Percentiles rank a stretch among this genome's conserved stretches.
These are phyloP conservation scores for Epinephelus fuscoguttatus DNA, from an alignment of 2,113 vertebrate species.

Conservation along the genomic window DNA sequence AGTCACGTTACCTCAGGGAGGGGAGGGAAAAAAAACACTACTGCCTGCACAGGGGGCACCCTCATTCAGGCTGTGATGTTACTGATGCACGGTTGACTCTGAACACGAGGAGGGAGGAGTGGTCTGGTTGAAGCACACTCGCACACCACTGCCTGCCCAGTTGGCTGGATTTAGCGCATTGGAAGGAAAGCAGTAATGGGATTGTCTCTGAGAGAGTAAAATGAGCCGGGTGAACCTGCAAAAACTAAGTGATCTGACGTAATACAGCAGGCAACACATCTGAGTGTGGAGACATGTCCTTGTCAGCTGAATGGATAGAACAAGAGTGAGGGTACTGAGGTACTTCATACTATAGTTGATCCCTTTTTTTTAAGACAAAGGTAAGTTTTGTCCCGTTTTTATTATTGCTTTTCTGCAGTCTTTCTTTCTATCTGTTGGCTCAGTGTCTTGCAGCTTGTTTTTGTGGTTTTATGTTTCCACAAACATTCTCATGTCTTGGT, in stretches of 20 bases:
- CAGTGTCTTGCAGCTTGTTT: slow-evolving; percentile 3
- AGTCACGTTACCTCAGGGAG: slow-evolving; percentile 40
- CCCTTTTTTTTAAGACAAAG: not conserved
- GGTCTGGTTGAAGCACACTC: slow-evolving; percentile 26
- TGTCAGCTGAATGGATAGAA: slow-evolving; percentile 23
- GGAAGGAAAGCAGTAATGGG: slow-evolving; percentile 53
- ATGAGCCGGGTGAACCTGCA: slow-evolving; percentile 27
- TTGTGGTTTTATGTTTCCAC: slow-evolving; percentile 23
- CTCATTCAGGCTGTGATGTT: slow-evolving; percentile 50
- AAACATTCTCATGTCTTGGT: slow-evolving; percentile 37
- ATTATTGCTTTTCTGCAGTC: too few relatives aligned
- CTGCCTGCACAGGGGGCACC: slow-evolving; percentile 14
- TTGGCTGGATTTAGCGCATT: slow-evolving; percentile 46
- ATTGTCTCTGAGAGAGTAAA: slow-evolving; percentile 51
- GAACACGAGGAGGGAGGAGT: slow-evolving; percentile 48
- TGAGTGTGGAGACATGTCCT: slow-evolving; percentile 31
- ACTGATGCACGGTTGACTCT: slow-evolving; percentile 67
- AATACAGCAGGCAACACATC: slow-evolving; percentile 10
- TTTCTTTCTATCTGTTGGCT: not conserved
- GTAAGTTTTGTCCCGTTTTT: slow-evolving; percentile 14
- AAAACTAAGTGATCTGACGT: slow-evolving; percentile 23
- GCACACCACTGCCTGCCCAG: slow-evolving; percentile 28
- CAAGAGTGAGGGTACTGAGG: slow-evolving; percentile 4
- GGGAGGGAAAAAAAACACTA: slow-evolving; percentile 8
- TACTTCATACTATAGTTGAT: not conserved